These are phyloP conservation scores for Pomacea canaliculata DNA, from an alignment of 2,888 invertebrate genomes.

Conservation along the genomic window DNA sequence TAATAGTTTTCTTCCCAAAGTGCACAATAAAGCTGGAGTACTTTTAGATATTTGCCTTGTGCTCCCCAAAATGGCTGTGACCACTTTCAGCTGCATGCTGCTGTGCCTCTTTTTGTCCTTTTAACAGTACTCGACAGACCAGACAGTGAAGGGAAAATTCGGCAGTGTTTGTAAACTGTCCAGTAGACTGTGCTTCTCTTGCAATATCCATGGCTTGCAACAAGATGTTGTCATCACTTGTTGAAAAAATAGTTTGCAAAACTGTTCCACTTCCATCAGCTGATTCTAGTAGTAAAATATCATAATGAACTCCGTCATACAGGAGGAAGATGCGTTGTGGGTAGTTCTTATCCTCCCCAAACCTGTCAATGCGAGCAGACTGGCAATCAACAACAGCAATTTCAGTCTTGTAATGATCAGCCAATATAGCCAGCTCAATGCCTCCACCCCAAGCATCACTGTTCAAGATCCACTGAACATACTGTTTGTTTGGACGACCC, in stretches of 20 bases:
- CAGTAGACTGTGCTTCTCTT: conserved; percentile 86
- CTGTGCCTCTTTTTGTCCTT: conserved; percentile 86
- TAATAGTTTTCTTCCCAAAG: too few species aligned
- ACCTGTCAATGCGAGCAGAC: conserved; percentile 85
- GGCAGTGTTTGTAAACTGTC: conserved; percentile 91
- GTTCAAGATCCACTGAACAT: conserved; percentile 90
- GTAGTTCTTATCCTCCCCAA: conserved; percentile 92
- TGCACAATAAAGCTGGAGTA: too few species aligned
- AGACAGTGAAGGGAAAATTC: conserved; percentile 88
- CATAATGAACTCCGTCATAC: conserved; percentile 97
- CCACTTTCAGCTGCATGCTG: conserved; percentile 87
- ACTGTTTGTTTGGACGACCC: conserved; percentile 81
- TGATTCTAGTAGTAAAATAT: conserved; percentile 89
- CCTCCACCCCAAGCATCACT: conserved; percentile 91
- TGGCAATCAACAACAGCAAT: conserved; percentile 94
- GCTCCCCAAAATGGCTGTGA: conserved; percentile 75
- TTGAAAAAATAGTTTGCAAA: conserved; percentile 82
- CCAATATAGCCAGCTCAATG: conserved; percentile 90
- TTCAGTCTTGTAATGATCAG: conserved; percentile 88
- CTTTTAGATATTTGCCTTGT: conserved; percentile 27
- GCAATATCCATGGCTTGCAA: conserved; percentile 87
- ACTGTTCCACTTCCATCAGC: conserved; percentile 61
- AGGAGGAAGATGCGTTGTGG: conserved; percentile 86
- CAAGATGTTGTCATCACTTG: conserved; percentile 80
- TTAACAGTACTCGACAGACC: conserved; percentile 82